Evolutionary conservation across 2,797 vertebrate species (phyloP).

Genomic region (Ctenochaetus hawaiiensis): DNA sequence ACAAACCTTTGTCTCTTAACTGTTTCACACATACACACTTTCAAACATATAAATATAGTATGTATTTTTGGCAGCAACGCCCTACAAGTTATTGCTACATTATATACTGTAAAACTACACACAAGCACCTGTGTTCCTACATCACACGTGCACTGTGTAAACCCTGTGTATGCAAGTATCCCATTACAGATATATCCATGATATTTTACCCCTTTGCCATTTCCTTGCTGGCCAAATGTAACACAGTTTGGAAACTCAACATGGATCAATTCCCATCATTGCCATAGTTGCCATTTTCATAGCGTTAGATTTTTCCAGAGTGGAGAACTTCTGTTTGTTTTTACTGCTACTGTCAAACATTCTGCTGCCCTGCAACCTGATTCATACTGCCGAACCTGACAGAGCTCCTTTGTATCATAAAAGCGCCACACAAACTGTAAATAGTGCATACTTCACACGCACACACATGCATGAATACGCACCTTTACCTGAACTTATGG

Average conservation of each 20-base stretch:
- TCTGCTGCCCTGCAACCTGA: constrained; percentile 69
- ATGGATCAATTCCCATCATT: constrained; percentile 79
- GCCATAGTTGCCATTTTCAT: constrained; percentile 80
- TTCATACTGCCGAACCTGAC: constrained; percentile 67
- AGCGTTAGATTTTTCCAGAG: constrained; percentile 79
- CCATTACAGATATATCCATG: constrained; percentile 72
- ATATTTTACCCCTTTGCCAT: constrained; percentile 79
- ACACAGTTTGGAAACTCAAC: constrained; percentile 80
- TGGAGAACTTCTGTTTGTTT: constrained; percentile 82
- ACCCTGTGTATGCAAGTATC: constrained; percentile 57
- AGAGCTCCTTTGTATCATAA: constrained; percentile 76
- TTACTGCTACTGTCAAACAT: constrained; percentile 81
- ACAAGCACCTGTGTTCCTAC: constrained; percentile 60
- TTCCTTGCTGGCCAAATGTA: constrained; percentile 68
- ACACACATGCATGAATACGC: constrained; percentile 4
- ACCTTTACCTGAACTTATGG: constrained; percentile 23
- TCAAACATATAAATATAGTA: constrained; percentile 11
- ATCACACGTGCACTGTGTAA: constrained; percentile 53
- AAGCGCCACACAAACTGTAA: constrained; percentile 46
- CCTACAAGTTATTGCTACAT: constrained; percentile 21
- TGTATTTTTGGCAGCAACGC: constrained; percentile 9
- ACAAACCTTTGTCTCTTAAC: constrained; percentile 5
- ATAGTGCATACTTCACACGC: constrained; percentile 18
- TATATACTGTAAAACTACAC: constrained; percentile 41
- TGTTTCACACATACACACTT: neutral